A percentile compares a stretch with the other conserved stretches of the same genome.
Conservation (phyloP, 2,888 invertebrate genomes). For the Amorpha juglandis region DNA sequence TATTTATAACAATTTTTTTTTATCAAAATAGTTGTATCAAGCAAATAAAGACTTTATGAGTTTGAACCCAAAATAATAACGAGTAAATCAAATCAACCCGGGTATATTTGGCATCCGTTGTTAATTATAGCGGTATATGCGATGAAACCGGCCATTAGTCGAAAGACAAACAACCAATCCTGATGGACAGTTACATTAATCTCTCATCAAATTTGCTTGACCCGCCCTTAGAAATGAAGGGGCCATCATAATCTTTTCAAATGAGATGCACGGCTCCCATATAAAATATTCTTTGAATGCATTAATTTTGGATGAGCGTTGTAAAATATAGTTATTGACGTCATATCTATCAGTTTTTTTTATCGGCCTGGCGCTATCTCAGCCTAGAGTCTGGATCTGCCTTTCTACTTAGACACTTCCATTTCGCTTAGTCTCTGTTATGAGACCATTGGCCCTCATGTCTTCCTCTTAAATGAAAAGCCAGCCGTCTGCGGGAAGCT, state of each 20-base stretch:
- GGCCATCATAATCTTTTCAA: conserved; percentile 49
- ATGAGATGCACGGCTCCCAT: conserved; percentile 36
- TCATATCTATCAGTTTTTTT: too few species aligned
- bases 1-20: too few species aligned
- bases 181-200: conserved; percentile 68
- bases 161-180: conserved; percentile 69
- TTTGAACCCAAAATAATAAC: background rate
- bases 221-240: conserved; percentile 46
- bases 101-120: conserved; percentile 27
- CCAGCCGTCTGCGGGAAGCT: too few species aligned
- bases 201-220: conserved; percentile 75
- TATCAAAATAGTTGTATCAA: too few species aligned
- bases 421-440: too few species aligned
- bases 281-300: background rate
- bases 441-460: too few species aligned
- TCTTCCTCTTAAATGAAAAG: too few species aligned
- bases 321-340: too few species aligned
- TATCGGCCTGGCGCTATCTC: too few species aligned
- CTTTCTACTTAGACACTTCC: too few species aligned
- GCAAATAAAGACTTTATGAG: background rate
- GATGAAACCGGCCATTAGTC: conserved; percentile 60
- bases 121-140: conserved; percentile 42
- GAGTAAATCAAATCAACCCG: background rate
- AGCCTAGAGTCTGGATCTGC: too few species aligned
- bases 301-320: background rate